Evolutionary conservation across 2,113 vertebrate species (phyloP).

Genomic region (Daboia siamensis): DNA sequence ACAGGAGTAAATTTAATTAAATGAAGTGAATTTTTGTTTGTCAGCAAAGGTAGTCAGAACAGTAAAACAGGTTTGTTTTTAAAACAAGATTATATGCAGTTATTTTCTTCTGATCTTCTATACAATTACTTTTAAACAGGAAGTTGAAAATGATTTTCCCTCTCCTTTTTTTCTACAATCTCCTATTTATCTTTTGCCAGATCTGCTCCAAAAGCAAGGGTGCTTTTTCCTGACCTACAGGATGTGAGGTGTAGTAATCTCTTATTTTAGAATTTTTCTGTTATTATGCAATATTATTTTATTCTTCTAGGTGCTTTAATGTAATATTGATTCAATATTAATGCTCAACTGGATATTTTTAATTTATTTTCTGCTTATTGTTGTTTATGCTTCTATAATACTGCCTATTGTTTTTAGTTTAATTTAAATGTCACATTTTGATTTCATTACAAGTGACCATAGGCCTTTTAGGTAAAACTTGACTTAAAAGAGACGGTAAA

Average conservation of each 20-base stretch:
- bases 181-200: not conserved
- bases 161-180: not conserved
- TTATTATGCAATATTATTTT: not conserved
- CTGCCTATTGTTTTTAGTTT: not conserved
- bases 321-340: not conserved
- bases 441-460: not conserved
- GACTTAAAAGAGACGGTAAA: not conserved
- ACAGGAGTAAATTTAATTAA: not conserved
- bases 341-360: not conserved
- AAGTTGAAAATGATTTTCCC: not conserved
- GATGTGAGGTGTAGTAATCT: not conserved
- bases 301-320: not conserved
- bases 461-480: not conserved
- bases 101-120: not conserved
- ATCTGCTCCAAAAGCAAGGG: not conserved
- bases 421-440: not conserved
- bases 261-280: not conserved
- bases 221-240: not conserved
- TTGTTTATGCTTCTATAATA: not conserved
- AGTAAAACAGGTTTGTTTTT: not conserved
- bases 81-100: not conserved
- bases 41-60: not conserved
- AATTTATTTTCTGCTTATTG: not conserved
- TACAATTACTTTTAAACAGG: not conserved
- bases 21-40: not conserved